A percentile compares a stretch with the other conserved stretches of the same genome.
These are phyloP conservation scores for Muscina levida DNA, from an alignment of 2,888 invertebrate genomes.

Conservation along the genomic window DNA sequence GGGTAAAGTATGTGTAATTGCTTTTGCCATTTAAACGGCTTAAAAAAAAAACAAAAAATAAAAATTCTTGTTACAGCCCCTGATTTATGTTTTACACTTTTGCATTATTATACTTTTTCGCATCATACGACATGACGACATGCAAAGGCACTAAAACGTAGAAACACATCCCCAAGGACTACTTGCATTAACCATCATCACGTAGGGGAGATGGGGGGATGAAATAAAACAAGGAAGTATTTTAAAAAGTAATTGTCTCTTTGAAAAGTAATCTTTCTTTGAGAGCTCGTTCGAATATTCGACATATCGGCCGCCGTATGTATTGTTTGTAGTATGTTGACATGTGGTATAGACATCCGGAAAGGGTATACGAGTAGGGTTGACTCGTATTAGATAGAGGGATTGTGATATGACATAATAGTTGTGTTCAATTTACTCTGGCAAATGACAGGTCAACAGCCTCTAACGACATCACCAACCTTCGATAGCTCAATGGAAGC, in stretches of 20 bases:
- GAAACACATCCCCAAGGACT: slow-evolving; percentile 29
- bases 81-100: not conserved
- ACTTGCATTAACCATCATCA: not conserved
- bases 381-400: no score
- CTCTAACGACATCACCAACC: no score
- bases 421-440: no score
- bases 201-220: not conserved
- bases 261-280: slow-evolving; percentile 7
- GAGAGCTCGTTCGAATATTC: not conserved
- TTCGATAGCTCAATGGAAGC: no score
- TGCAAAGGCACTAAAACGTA: slow-evolving; percentile 32
- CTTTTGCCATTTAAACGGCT: slow-evolving; percentile 34
- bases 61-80: slow-evolving; percentile 11
- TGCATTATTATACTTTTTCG: not conserved
- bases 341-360: no score
- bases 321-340: not conserved
- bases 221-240: slow-evolving; percentile 1
- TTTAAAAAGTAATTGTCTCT: slow-evolving; percentile 44
- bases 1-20: slow-evolving; percentile 32
- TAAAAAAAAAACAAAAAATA: slow-evolving; percentile 27
- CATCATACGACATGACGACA: slow-evolving; percentile 16
- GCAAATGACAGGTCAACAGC: no score
- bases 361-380: no score
- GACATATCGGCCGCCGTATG: not conserved
- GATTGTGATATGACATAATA: no score